Evolutionary conservation across 2,888 invertebrate species (phyloP), one percentile per base, ranked within the genome.

Genomic region (Physocephala rufipes): DNA sequence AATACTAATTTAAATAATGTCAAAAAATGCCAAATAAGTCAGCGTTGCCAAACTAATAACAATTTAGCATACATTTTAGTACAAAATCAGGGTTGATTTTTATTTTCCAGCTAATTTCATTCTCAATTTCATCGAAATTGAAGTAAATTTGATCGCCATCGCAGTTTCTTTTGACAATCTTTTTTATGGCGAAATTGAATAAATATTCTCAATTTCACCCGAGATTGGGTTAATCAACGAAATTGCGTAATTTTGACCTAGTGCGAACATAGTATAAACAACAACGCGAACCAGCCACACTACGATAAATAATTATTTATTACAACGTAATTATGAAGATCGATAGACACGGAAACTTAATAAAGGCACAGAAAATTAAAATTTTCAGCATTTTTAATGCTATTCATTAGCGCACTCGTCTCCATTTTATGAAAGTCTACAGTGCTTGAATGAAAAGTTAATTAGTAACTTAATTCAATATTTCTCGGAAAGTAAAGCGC

Each of bases 151-250:
- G 49, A 15, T 2, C 2, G 49, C 49, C 49, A 49, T 49, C 49
- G 16, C 49, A 49, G n/a, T 49, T 49, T 49, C 49, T 15, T 49
- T 49, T 3, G 49, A 2, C 2, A 49, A 4, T 13, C n/a, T 49
- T 1, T 49, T 49, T 0, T 49, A 49, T 49, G 49, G 9, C 49
- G 49, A 49, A 49, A 49, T 49, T 49, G 49, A 1, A 49, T 5
- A 49, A 49, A 49, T 49, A 49, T 49, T 49, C 49, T 49, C 4
- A 49, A 49, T 49, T 49, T 49, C 49, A 49, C 16, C 49, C 49
- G 49, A 49, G n/a, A 49, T 49, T 49, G 49, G 9, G 4, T 36
- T 36, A 36, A 36, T 4, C 36, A 36, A 9, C 13, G 13, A 49
- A 49, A 49, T 49, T 49, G 49, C 49, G 16, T 49, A 5, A n/a